Evolutionary conservation across 2,888 invertebrate genomes (phyloP).

Genomic region (Julus scanicus): DNA sequence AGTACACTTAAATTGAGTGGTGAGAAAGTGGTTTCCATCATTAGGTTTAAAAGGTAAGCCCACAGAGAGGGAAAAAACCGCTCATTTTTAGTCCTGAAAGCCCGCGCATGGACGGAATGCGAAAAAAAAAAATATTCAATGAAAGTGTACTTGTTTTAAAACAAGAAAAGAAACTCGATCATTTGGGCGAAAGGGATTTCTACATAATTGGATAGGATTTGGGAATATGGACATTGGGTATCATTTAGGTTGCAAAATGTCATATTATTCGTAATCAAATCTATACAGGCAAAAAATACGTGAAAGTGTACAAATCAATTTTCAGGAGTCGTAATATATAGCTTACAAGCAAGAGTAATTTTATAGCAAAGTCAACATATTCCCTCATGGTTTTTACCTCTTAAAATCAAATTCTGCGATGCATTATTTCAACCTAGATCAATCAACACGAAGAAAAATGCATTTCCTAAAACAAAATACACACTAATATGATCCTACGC

Average conservation of each 20-base stretch:
- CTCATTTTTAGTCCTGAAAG: neutral
- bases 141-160: constrained; percentile 36
- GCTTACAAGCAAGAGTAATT: neutral
- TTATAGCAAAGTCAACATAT: neutral
- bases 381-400: neutral
- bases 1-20: constrained; percentile 47
- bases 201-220: constrained; percentile 18
- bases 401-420: neutral
- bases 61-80: neutral
- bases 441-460: neutral
- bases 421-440: neutral
- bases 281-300: neutral
- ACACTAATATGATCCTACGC: neutral
- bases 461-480: too few relatives aligned
- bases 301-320: neutral
- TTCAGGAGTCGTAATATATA: neutral
- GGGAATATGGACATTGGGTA: constrained; percentile 8
- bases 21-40: constrained; percentile 45
- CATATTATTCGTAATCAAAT: neutral
- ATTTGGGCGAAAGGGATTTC: constrained; percentile 18
- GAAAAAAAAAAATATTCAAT: neutral
- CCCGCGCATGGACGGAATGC: neutral
- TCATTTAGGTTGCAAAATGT: neutral
- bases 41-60: constrained; percentile 45
- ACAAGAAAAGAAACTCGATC: neutral